Evolutionary conservation across 1,140 invertebrate genomes (phyloP).

Genomic region (Macrotrachela quadricornifera): DNA sequence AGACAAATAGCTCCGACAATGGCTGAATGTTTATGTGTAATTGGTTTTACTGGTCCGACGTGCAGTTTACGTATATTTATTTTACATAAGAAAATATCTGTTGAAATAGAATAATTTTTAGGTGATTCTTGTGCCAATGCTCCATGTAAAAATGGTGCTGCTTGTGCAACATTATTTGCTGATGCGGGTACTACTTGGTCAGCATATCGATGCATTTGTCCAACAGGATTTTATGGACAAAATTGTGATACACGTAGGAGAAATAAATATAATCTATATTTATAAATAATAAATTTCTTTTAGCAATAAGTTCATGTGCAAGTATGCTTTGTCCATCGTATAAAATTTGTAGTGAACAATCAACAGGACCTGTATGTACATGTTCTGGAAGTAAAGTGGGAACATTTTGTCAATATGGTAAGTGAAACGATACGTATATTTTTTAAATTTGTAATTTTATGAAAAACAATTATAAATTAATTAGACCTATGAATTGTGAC

Average conservation of each 20-base stretch:
- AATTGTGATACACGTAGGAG: background rate
- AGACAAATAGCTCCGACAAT: background rate
- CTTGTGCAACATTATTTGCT: background rate
- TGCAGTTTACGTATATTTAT: constrained; percentile 45
- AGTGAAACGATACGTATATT: no score
- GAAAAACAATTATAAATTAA: no score
- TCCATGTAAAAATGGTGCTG: constrained; percentile 5
- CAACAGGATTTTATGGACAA: background rate
- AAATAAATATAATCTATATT: no score
- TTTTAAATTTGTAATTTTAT: no score
- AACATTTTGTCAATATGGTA: no score
- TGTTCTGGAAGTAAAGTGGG: no score
- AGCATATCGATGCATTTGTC: background rate
- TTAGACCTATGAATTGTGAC: no score
- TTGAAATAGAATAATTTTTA: constrained; percentile 56
- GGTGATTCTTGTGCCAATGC: constrained; percentile 51
- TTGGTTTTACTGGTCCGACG: background rate
- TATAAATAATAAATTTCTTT: no score
- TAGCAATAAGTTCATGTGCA: no score
- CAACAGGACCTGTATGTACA: no score
- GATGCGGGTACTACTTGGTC: background rate
- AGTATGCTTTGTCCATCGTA: no score
- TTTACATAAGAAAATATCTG: background rate
- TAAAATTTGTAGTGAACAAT: no score
- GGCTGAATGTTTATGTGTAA: background rate